phyloP scores from a whole-genome alignment of 2,797 vertebrate species.

The Falco columbarius region DNA sequence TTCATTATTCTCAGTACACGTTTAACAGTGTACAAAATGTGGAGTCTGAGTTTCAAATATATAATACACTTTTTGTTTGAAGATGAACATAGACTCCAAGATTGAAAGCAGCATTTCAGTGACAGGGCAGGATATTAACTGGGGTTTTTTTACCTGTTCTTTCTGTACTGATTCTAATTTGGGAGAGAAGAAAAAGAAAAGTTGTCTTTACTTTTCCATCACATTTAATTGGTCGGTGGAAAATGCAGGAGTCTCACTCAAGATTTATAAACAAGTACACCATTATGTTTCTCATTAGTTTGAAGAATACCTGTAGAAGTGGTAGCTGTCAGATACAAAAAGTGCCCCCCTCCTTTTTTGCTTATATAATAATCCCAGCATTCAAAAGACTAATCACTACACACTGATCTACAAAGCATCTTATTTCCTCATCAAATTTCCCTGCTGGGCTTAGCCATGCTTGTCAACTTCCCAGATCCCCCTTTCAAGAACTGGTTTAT shows the following conservation, averaged over 20 bases:
- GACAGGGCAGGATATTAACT: neutral
- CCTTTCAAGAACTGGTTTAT: slow-evolving; percentile 82
- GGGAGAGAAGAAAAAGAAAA: neutral
- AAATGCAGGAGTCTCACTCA: slow-evolving; percentile 25
- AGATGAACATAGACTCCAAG: neutral
- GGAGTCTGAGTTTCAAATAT: neutral
- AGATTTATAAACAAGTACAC: slow-evolving; percentile 73
- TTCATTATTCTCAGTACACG: neutral
- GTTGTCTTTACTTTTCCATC: slow-evolving; percentile 31
- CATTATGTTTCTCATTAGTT: slow-evolving; percentile 75
- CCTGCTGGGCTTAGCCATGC: slow-evolving; percentile 80
- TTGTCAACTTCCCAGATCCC: slow-evolving; percentile 80
- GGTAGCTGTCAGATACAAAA: slow-evolving; percentile 73
- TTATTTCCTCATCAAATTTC: slow-evolving; percentile 87
- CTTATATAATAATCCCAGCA: slow-evolving; percentile 84
- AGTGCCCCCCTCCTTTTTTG: slow-evolving; percentile 63
- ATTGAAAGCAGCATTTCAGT: neutral
- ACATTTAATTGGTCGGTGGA: slow-evolving; percentile 45
- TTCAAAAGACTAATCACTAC: slow-evolving; percentile 84
- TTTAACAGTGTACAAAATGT: neutral
- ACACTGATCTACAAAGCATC: slow-evolving; percentile 83
- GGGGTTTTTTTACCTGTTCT: neutral
- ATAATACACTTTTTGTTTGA: neutral
- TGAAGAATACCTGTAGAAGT: slow-evolving; percentile 73
- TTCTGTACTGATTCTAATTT: slow-evolving; percentile 18